Base-by-base conservation (phyloP, 2,113 vertebrate genomes). In the Burhinus oedicnemus region DNA sequence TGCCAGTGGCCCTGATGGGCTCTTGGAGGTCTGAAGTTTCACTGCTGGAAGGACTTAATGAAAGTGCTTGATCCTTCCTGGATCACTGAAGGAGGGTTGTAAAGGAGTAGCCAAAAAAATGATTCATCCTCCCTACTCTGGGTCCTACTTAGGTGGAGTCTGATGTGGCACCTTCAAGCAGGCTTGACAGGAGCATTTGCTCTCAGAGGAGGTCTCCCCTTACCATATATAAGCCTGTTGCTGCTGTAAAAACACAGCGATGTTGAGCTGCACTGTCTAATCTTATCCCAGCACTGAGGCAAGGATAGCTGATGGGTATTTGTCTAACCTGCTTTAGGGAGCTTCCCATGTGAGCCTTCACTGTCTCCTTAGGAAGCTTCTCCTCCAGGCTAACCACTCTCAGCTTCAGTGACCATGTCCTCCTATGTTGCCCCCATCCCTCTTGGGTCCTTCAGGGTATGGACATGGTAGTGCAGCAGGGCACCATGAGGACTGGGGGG, bases 331-430 rank as follows among this genome's bases (percentile, higher is more conserved):
- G 42, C 5, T 55, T 42, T 51, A 45, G n/a, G 55, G 26, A 55
- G 10, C 21, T 72, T 87, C 25, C 36, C 16, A 40, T 4, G 8
- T 3, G 11, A 64, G 25, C 32, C 25, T 55, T 65, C 12, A 8
- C n/a, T 27, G 11, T 38, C 51, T 69, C 25, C 30, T 82, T 38
- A 55, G 40, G 47, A 72, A 74, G 11, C 10, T 54, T 87, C 32
- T 54, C 30, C 30, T 58, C 22, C 0, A 0, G 36, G 7, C 5
- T 83, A 21, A 32, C 19, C 3, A 8, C 38, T 11, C 22, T 30
- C 22, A 25, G 17, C 26, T 57, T 55, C 66, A 70, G 38, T 8
- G 6, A 36, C 25, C 3, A 0, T 30, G 9, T 62, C 3, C 16
- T 15, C 12, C 7, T 51, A 5, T 20, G 20, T 89, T 66, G 11